Evolutionary conservation across 2,113 vertebrate species (phyloP).

Genomic region (Chaenogobius annularis): DNA sequence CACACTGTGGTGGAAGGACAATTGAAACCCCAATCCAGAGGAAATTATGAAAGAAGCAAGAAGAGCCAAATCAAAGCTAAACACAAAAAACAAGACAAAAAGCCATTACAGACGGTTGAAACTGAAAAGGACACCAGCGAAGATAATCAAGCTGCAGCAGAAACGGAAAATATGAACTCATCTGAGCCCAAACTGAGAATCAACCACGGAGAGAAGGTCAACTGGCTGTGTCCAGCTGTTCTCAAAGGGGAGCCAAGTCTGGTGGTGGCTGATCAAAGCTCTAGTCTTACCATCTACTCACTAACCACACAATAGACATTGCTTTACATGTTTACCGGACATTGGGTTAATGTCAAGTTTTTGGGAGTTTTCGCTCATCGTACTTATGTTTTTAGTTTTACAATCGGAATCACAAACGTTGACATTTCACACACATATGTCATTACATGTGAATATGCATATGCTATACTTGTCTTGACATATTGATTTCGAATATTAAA

Average conservation of each 20-base stretch:
- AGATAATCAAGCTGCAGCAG: slow-evolving; percentile 26
- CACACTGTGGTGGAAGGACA: slow-evolving; percentile 71
- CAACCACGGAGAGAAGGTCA: slow-evolving; percentile 89
- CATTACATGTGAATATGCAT: no score
- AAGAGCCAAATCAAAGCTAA: slow-evolving; percentile 74
- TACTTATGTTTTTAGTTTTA: not conserved
- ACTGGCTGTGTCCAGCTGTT: slow-evolving; percentile 84
- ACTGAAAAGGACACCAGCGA: slow-evolving; percentile 22
- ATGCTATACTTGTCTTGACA: no score
- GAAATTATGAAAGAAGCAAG: slow-evolving; percentile 66
- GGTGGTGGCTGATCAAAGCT: slow-evolving; percentile 90
- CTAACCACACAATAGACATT: slow-evolving; percentile 61
- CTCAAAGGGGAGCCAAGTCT: slow-evolving; percentile 83
- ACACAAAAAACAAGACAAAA: slow-evolving; percentile 50
- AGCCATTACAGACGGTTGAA: slow-evolving; percentile 4
- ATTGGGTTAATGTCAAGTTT: not conserved
- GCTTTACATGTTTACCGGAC: not conserved
- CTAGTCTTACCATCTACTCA: slow-evolving; percentile 80
- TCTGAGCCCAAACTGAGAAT: slow-evolving; percentile 81
- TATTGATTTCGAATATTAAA: no score
- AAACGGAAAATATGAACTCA: slow-evolving; percentile 17
- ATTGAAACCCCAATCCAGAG: slow-evolving; percentile 46
- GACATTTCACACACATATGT: not conserved
- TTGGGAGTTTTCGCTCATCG: not conserved
- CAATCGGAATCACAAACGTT: no score